Evolutionary conservation across 1,140 invertebrate species (phyloP).

Genomic region (Trissolcus basalis): DNA sequence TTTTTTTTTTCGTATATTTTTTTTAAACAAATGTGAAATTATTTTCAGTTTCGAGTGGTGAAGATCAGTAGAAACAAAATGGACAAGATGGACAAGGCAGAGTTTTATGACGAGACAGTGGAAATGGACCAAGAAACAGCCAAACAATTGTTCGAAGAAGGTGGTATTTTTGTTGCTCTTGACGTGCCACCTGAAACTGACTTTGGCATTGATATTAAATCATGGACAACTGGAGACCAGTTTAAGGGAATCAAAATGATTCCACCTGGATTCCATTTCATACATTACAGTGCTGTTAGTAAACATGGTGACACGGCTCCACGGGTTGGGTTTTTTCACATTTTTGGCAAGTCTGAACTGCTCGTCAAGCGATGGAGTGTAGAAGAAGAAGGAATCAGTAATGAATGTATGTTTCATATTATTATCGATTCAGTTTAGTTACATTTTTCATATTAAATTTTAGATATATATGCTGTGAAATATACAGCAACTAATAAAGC

Average conservation of each 20-base stretch:
- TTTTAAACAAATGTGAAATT: no score
- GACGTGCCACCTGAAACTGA: constrained; percentile 91
- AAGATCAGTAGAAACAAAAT: no score
- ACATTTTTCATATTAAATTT: neutral
- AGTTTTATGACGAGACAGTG: constrained; percentile 46
- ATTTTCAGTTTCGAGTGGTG: no score
- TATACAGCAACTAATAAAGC: no score
- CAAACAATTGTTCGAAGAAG: constrained; percentile 85
- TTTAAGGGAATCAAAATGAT: constrained; percentile 99
- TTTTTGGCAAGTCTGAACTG: constrained; percentile 89
- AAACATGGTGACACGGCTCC: constrained; percentile 79
- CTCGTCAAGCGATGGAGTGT: constrained; percentile 91
- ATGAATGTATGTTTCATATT: no score
- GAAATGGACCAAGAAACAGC: constrained; percentile 88
- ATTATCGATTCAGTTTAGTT: no score
- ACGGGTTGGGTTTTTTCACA: constrained; percentile 92
- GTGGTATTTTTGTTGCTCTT: constrained; percentile 87
- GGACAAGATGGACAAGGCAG: constrained; percentile 11
- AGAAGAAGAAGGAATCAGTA: constrained; percentile 81
- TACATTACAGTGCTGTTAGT: constrained; percentile 82
- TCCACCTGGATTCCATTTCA: constrained; percentile 95
- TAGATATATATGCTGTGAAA: no score
- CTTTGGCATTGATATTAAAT: constrained; percentile 97
- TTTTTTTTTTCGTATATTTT: no score
- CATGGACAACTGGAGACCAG: constrained; percentile 93